Evolutionary conservation across 2,797 vertebrate genomes (phyloP).

Genomic region (Chelmon rostratus): DNA sequence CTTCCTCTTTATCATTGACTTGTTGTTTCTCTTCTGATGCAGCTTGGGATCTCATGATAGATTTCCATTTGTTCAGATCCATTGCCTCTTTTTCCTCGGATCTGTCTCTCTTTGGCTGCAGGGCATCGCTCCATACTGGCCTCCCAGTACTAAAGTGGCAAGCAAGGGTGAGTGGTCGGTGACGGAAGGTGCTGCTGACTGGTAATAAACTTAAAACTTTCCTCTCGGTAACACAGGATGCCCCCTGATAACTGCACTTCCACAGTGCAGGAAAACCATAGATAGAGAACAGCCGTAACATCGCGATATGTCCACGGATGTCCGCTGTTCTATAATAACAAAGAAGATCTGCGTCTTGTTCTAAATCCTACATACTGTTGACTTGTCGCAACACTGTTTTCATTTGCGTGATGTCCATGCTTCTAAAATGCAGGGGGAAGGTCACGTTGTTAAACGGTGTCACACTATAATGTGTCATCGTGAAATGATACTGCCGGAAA

Average conservation of each 20-base stretch:
- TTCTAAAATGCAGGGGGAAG: conserved; percentile 43
- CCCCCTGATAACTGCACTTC: conserved; percentile 59
- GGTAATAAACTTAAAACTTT: conserved; percentile 59
- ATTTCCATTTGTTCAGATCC: conserved; percentile 94
- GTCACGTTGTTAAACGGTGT: conserved; percentile 80
- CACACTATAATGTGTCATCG: conserved; percentile 61
- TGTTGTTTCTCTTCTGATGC: conserved; percentile 54
- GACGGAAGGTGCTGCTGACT: conserved; percentile 18
- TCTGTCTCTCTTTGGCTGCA: conserved; percentile 41
- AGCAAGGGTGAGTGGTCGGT: neutral
- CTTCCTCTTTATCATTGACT: conserved; percentile 34
- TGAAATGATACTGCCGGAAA: neutral
- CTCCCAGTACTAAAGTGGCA: conserved; percentile 77
- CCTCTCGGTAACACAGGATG: conserved; percentile 63
- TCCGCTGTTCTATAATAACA: too few relatives aligned
- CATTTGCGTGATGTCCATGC: neutral
- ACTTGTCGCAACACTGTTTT: neutral
- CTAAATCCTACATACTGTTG: rapidly evolving
- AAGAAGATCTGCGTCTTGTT: neutral
- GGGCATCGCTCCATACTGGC: conserved; percentile 76
- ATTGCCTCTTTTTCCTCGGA: conserved; percentile 72
- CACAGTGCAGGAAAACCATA: conserved; percentile 72
- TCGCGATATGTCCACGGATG: too few relatives aligned
- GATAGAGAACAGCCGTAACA: conserved; percentile 78
- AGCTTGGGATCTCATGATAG: conserved; percentile 88